Evolutionary conservation across 2,888 invertebrate species (phyloP).

Genomic region (Zaprionus bogoriensis): DNA sequence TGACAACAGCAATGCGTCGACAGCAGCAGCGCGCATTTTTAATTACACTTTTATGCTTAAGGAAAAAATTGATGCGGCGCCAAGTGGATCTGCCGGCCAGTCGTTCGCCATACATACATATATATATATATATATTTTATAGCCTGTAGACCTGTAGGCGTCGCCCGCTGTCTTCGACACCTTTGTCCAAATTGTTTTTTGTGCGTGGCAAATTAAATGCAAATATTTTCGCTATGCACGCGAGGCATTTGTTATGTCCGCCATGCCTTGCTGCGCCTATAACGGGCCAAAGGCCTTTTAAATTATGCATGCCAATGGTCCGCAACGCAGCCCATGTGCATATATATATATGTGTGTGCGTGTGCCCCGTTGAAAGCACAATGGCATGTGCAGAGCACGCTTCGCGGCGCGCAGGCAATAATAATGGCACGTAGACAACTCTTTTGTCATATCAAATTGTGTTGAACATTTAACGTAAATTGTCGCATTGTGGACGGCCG

Average conservation of each 20-base stretch:
- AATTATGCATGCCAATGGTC: conserved; percentile 50
- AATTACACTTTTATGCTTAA: conserved; percentile 64
- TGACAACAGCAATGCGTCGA: neutral
- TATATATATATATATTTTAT: neutral
- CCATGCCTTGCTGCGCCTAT: conserved; percentile 1
- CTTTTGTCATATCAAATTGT: conserved; percentile 74
- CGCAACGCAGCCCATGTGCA: conserved; percentile 5
- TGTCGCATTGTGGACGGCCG: conserved; percentile 58
- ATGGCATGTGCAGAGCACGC: conserved; percentile 51
- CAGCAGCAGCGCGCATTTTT: conserved; percentile 50
- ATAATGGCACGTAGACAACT: conserved; percentile 77
- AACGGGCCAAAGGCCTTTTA: conserved; percentile 42
- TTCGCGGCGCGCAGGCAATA: conserved; percentile 48
- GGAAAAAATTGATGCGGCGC: conserved; percentile 37
- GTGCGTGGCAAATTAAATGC: conserved; percentile 55
- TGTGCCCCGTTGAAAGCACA: conserved; percentile 50
- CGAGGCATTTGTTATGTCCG: conserved; percentile 15
- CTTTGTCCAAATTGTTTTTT: conserved; percentile 64
- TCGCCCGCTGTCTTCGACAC: conserved; percentile 52
- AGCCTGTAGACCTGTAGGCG: conserved; percentile 6
- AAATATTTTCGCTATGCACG: conserved; percentile 58
- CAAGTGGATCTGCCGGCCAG: conserved; percentile 22
- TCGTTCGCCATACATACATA: conserved; percentile 7
- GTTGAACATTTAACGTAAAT: conserved; percentile 76
- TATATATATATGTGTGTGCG: neutral